Conservation (phyloP, 2,888 invertebrate genomes). For the Lasioglossum pauxillum region DNA sequence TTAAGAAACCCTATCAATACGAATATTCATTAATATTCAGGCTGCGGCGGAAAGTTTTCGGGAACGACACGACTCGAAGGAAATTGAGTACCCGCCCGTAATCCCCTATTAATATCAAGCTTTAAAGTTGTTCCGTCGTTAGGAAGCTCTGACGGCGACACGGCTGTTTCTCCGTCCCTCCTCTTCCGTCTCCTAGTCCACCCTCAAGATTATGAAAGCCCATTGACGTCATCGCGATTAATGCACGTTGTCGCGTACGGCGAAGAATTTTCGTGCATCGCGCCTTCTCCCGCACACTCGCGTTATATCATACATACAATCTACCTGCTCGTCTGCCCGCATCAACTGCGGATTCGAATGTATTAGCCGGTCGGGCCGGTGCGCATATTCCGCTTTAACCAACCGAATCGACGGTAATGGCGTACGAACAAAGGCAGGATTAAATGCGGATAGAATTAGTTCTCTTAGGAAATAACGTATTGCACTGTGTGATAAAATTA, state of each 20-base stretch:
- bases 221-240: slow-evolving; percentile 66
- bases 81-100: slow-evolving; percentile 69
- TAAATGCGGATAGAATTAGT: not conserved
- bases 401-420: not conserved
- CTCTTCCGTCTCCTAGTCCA: not conserved
- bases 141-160: slow-evolving; percentile 61
- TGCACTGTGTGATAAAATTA: not conserved
- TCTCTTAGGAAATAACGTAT: not conserved
- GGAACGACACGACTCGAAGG: slow-evolving; percentile 53
- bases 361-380: not conserved
- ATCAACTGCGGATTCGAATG: slow-evolving; percentile 4
- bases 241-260: slow-evolving; percentile 54
- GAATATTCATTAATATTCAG: slow-evolving; percentile 69
- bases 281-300: slow-evolving; percentile 47
- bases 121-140: slow-evolving; percentile 71
- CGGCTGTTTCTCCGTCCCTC: slow-evolving; percentile 36
- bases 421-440: not conserved
- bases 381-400: not conserved
- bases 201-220: slow-evolving; percentile 61
- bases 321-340: slow-evolving; percentile 48
- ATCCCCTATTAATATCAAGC: slow-evolving; percentile 74
- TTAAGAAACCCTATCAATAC: slow-evolving; percentile 60
- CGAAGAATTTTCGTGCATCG: slow-evolving; percentile 62
- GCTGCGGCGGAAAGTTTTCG: slow-evolving; percentile 63
- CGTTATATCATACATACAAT: slow-evolving; percentile 33